phyloP scores from a whole-genome alignment of 2,113 vertebrate species.

The Microtus oregoni region DNA sequence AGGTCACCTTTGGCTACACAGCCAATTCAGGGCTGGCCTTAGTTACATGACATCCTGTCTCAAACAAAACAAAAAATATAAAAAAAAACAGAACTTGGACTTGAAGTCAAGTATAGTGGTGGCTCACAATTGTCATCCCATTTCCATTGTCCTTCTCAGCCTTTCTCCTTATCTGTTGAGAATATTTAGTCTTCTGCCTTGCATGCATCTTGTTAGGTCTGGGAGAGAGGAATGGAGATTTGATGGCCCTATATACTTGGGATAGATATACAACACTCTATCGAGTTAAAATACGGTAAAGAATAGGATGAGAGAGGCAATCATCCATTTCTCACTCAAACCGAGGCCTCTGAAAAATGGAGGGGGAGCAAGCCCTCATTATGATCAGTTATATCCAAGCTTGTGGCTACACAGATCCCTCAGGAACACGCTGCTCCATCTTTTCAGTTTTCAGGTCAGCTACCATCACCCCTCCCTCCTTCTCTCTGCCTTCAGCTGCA shows the following conservation, averaged over 20 bases:
- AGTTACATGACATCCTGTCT: neutral
- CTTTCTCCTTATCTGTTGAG: neutral
- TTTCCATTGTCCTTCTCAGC: neutral
- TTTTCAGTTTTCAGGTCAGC: neutral
- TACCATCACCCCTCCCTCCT: accelerated
- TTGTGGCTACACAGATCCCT: neutral
- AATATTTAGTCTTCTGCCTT: neutral
- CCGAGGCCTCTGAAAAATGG: neutral
- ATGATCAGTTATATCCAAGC: neutral
- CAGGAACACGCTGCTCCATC: accelerated
- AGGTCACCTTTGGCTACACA: neutral
- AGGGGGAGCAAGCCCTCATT: neutral
- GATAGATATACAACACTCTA: neutral
- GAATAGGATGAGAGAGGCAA: neutral
- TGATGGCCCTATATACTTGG: neutral
- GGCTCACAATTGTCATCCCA: no score
- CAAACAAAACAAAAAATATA: neutral
- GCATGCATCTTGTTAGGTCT: neutral
- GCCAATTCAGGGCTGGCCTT: neutral
- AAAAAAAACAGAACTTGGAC: neutral
- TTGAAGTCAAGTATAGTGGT: neutral
- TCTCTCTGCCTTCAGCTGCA: neutral
- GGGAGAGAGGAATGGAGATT: neutral
- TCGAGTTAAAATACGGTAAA: neutral
- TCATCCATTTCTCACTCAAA: neutral